These are phyloP conservation scores for Clusia tigrina DNA, from an alignment of 2,888 invertebrate species.

Conservation along the genomic window DNA sequence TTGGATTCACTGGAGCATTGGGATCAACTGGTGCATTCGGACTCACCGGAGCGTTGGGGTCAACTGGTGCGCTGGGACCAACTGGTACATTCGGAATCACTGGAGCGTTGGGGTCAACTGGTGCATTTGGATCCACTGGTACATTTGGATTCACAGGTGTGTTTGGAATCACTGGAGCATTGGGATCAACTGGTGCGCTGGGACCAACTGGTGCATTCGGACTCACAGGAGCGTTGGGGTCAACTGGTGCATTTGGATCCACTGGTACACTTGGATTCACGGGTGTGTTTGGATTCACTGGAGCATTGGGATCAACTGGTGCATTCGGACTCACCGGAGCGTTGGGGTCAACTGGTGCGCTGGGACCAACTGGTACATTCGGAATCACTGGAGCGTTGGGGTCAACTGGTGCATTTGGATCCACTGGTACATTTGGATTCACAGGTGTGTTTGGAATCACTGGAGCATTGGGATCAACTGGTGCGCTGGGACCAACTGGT, in stretches of 20 bases:
- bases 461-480: slow-evolving; percentile 25
- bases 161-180: slow-evolving; percentile 16
- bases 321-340: slow-evolving; percentile 23
- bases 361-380: slow-evolving; percentile 15
- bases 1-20: slow-evolving; percentile 26
- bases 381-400: slow-evolving; percentile 31
- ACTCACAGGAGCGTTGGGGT: slow-evolving; percentile 22
- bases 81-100: slow-evolving; percentile 32
- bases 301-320: slow-evolving; percentile 23
- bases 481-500: slow-evolving; percentile 15
- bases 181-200: slow-evolving; percentile 15
- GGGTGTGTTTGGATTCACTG: slow-evolving; percentile 16
- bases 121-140: slow-evolving; percentile 23
- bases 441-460: slow-evolving; percentile 21
- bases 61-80: slow-evolving; percentile 31
- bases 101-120: slow-evolving; percentile 22
- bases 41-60: slow-evolving; percentile 35
- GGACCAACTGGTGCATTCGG: slow-evolving; percentile 26
- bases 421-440: slow-evolving; percentile 21
- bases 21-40: slow-evolving; percentile 23
- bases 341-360: slow-evolving; percentile 20
- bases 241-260: slow-evolving; percentile 21
- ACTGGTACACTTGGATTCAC: slow-evolving; percentile 22
- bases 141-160: slow-evolving; percentile 15
- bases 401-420: slow-evolving; percentile 26